Conservation (phyloP, 2,888 invertebrate genomes). For the Eristalinus sepulchralis region DNA sequence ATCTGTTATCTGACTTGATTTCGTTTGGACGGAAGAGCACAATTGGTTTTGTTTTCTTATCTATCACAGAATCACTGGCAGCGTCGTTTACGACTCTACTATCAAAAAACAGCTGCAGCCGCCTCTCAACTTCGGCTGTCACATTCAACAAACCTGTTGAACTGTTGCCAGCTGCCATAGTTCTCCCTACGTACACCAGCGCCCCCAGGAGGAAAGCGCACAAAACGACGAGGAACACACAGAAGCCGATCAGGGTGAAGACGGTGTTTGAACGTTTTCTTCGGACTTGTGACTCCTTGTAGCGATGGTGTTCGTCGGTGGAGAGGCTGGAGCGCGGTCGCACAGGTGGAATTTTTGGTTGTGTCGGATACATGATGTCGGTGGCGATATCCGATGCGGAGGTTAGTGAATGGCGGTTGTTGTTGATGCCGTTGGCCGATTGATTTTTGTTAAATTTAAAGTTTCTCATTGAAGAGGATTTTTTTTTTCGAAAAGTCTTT, state of each 20-base stretch:
- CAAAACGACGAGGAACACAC: slow-evolving; percentile 78
- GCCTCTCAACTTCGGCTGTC: slow-evolving; percentile 35
- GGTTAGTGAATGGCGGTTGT: slow-evolving; percentile 54
- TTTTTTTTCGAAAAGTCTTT: background rate
- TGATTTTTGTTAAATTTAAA: slow-evolving; percentile 66
- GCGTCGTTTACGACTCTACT: slow-evolving; percentile 41
- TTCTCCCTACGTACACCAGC: slow-evolving; percentile 79
- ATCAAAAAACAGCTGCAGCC: slow-evolving; percentile 19
- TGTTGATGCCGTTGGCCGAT: slow-evolving; percentile 42
- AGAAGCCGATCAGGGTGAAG: slow-evolving; percentile 78
- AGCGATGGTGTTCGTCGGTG: slow-evolving; percentile 79
- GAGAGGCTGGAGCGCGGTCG: slow-evolving; percentile 80
- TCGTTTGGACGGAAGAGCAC: slow-evolving; percentile 68
- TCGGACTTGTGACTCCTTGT: slow-evolving; percentile 74
- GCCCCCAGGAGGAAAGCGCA: slow-evolving; percentile 78
- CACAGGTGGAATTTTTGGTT: slow-evolving; percentile 75
- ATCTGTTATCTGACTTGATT: background rate
- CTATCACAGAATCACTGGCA: slow-evolving; percentile 45
- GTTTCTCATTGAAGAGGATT: slow-evolving; percentile 28
- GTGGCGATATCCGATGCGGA: slow-evolving; percentile 55
- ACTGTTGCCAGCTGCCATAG: slow-evolving; percentile 28
- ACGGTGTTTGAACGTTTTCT: slow-evolving; percentile 76
- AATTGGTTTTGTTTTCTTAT: slow-evolving; percentile 72
- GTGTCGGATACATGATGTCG: slow-evolving; percentile 77
- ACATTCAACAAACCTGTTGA: slow-evolving; percentile 54